Base-by-base conservation (phyloP, 2,113 vertebrate genomes). In the Felis chaus region DNA sequence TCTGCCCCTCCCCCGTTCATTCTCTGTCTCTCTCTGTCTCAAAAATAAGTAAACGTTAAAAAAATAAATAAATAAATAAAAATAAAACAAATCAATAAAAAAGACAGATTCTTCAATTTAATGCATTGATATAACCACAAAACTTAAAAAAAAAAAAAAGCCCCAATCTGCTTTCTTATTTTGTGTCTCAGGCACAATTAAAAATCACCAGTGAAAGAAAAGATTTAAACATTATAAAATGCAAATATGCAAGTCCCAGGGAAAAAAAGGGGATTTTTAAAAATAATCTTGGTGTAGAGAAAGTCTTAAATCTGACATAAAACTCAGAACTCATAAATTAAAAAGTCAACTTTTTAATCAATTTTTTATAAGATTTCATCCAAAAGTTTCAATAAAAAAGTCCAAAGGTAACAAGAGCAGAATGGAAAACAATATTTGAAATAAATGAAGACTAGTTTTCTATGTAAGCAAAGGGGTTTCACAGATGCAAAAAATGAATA, bases 321-420 rank as follows among this genome's bases (percentile, higher is more conserved):
- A 95, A 91, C 16, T 29, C 68, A 71, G 50, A 94, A 90, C 31
- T 68, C 9, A 53, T 85, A 86, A 95, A 82, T 86, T 80, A 89
- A 71, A 89, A 69, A 45, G 80, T 7, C 68, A 39, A 61, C 18
- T 18, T 61, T 21, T 61, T 61, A 61, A 33, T 48, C 7, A 65
- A 69, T 18, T 33, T 81, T 81, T 91, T 92, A 65, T 14, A 14
- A 45, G 93, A 69, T 23, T 76, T 57, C 66, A 76, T 65, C 36
- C 91, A 82, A 80, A 68, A 21, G 25, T 79, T 79, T 84, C 55
- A 94, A n/a, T 79, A 45, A 69, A 78, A 96, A 82, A 91, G 33
- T 48, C 16, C 53, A 53, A 96, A 97, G 36, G 4, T n/a, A 89
- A 91, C 29, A 91, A 89, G 2, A 74, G 57, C 15, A 68, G 61